Conservation (phyloP, 2,797 vertebrate species). For the Phaenicophaeus curvirostris region DNA sequence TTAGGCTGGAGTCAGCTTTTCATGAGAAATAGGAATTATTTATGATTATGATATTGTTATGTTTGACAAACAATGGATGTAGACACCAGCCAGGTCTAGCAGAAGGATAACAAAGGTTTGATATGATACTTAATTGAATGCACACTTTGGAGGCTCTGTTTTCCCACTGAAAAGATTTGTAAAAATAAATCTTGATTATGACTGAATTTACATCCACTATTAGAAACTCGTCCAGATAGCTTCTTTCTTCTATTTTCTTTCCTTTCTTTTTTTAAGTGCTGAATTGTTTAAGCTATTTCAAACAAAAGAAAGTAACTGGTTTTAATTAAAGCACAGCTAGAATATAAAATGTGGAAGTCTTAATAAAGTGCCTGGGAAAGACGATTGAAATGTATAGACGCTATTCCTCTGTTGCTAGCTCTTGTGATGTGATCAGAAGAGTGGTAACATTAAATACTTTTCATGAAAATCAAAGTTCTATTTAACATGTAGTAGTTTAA, state of each 20-base stretch:
- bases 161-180: slow-evolving; percentile 40
- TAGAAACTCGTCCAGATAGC: slow-evolving; percentile 16
- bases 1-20: slow-evolving; percentile 45
- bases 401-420: not conserved
- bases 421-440: not conserved
- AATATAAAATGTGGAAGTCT: slow-evolving; percentile 26
- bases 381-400: not conserved
- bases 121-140: slow-evolving; percentile 38
- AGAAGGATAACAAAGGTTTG: slow-evolving; percentile 37
- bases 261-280: not conserved
- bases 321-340: slow-evolving; percentile 54
- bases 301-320: slow-evolving; percentile 44
- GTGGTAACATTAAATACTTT: not conserved
- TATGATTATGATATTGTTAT: slow-evolving; percentile 11
- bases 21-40: slow-evolving; percentile 43
- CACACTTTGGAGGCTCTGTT: slow-evolving; percentile 22
- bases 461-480: not conserved
- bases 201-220: not conserved
- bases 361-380: slow-evolving; percentile 28
- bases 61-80: slow-evolving; percentile 26
- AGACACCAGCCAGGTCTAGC: slow-evolving; percentile 43
- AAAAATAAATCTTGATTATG: slow-evolving; percentile 54
- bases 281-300: slow-evolving; percentile 48
- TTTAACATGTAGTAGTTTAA: not conserved
- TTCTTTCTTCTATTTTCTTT: slow-evolving; percentile 25